Evolutionary conservation across 2,797 vertebrate species (phyloP).

Genomic region (Lindbergichthys nudifrons): DNA sequence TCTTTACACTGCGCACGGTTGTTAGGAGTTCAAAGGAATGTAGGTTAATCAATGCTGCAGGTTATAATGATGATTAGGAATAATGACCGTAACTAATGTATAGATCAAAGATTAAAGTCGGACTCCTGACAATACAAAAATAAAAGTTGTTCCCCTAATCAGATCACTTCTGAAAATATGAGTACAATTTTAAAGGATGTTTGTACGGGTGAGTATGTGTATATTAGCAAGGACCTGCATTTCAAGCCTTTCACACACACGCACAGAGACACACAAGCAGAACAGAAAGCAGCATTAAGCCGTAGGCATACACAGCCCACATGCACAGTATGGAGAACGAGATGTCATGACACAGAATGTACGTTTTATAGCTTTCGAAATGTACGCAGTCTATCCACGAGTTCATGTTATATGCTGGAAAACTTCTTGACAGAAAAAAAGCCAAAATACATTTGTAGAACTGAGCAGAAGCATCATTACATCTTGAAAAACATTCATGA

Average conservation of each 20-base stretch:
- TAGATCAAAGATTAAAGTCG: slow-evolving; percentile 35
- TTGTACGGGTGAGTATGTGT: slow-evolving; percentile 15
- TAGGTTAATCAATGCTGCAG: slow-evolving; percentile 45
- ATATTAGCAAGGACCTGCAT: slow-evolving; percentile 11
- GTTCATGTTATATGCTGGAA: neutral
- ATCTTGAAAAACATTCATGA: neutral
- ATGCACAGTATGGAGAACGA: slow-evolving; percentile 37
- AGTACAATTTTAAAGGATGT: neutral
- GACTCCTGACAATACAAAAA: slow-evolving; percentile 22
- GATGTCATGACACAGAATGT: neutral
- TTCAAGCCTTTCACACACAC: neutral
- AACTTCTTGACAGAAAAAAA: neutral
- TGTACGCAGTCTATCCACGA: neutral
- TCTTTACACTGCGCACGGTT: slow-evolving; percentile 9
- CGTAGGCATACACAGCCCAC: slow-evolving; percentile 42
- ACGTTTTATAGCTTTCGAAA: neutral
- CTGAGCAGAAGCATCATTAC: neutral
- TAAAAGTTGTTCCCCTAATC: slow-evolving; percentile 40
- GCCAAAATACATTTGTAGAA: neutral
- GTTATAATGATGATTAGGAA: slow-evolving; percentile 49
- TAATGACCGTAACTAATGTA: slow-evolving; percentile 19
- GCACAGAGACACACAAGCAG: slow-evolving; percentile 24
- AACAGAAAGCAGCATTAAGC: slow-evolving; percentile 48
- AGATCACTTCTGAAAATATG: slow-evolving; percentile 1
- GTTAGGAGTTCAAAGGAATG: slow-evolving; percentile 42